These are phyloP conservation scores for Eueremaeus valkanovi DNA, from an alignment of 2,888 invertebrate genomes.

Conservation along the genomic window DNA sequence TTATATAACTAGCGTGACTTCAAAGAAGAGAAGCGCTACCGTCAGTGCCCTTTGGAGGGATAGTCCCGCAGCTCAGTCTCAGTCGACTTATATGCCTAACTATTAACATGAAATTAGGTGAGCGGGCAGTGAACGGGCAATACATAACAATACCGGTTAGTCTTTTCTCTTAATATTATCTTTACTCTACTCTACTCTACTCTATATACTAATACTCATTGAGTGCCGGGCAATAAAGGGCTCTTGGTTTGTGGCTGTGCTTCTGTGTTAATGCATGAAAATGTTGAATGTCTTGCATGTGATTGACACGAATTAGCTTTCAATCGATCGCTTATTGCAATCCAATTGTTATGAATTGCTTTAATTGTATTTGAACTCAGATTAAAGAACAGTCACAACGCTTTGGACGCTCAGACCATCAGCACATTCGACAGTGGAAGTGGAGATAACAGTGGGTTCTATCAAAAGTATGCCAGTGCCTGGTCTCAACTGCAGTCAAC, in stretches of 20 bases:
- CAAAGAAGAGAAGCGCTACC: conserved; percentile 40
- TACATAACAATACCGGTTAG: conserved; percentile 16
- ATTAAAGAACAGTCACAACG: conserved; percentile 41
- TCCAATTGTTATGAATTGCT: neutral
- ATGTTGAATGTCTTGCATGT: too few species aligned
- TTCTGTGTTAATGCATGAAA: too few species aligned
- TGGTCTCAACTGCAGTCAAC: conserved; percentile 58
- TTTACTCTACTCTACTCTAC: too few species aligned
- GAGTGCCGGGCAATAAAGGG: too few species aligned
- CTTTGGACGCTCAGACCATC: conserved; percentile 44
- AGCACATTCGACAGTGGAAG: conserved; percentile 44
- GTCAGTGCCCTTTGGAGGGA: conserved; percentile 41
- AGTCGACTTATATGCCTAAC: conserved; percentile 38
- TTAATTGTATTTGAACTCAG: conserved; percentile 20
- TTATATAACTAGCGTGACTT: conserved; percentile 25
- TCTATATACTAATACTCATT: too few species aligned
- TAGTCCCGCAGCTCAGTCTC: conserved; percentile 36
- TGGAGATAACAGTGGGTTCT: conserved; percentile 62
- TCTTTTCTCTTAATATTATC: neutral
- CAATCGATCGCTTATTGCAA: neutral
- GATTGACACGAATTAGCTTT: too few species aligned
- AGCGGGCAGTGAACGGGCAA: neutral
- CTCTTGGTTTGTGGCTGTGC: too few species aligned
- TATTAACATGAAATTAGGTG: conserved; percentile 25
- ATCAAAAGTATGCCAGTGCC: conserved; percentile 82